phyloP scores from a whole-genome alignment of 2,113 vertebrate species.

The Nesogale talazaci region DNA sequence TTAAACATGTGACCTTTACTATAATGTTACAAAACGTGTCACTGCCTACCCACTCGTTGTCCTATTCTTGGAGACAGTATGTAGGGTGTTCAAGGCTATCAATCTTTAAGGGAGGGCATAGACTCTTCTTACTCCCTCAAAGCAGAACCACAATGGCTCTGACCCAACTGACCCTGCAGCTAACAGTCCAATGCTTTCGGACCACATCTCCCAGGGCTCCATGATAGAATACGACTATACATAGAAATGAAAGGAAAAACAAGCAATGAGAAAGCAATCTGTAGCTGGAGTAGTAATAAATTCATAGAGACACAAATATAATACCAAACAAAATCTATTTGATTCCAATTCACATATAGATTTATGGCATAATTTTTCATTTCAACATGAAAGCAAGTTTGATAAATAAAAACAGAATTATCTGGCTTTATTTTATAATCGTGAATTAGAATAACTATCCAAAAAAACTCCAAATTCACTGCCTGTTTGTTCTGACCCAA shows the following conservation, averaged over 20 bases:
- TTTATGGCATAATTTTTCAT: not conserved
- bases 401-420: slow-evolving; percentile 1
- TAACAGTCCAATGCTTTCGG: too few species aligned
- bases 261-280: not conserved
- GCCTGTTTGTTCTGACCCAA: too few species aligned
- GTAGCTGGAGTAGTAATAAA: not conserved
- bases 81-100: too few species aligned
- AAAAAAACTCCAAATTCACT: too few species aligned
- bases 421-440: not conserved
- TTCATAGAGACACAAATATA: not conserved
- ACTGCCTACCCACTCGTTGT: too few species aligned
- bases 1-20: not conserved
- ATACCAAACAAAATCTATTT: not conserved
- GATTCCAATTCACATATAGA: not conserved
- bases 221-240: not conserved
- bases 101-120: too few species aligned
- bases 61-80: too few species aligned
- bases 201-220: not conserved
- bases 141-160: too few species aligned
- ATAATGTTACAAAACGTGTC: not conserved
- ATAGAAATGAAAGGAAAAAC: not conserved
- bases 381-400: not conserved
- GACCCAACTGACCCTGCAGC: too few species aligned
- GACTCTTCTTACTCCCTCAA: too few species aligned
- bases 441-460: not conserved